Conservation (phyloP, 2,888 invertebrate species). For the Tholera decimalis region DNA sequence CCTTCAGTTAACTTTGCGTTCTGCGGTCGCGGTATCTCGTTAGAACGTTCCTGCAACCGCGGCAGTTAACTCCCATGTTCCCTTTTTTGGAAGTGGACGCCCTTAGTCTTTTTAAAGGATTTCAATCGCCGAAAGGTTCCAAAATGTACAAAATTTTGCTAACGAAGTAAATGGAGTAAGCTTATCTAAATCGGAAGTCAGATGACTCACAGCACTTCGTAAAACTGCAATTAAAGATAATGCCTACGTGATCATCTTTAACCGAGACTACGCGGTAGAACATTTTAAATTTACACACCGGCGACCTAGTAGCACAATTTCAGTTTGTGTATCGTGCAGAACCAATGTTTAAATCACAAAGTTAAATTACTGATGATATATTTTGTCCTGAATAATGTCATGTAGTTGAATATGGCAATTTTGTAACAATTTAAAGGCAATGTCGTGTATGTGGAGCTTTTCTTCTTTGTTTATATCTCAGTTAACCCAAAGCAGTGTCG, state of each 20-base stretch:
- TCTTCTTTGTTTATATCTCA: conserved; percentile 23
- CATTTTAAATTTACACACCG: conserved; percentile 49
- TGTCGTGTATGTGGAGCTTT: conserved; percentile 7
- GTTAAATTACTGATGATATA: conserved; percentile 53
- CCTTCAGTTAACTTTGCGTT: too few species aligned
- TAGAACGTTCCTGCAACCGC: too few species aligned
- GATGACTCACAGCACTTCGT: conserved; percentile 1
- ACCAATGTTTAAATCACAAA: conserved; percentile 47
- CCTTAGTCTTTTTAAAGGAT: neutral
- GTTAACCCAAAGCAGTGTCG: conserved; percentile 2
- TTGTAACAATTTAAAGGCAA: conserved; percentile 28
- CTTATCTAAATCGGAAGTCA: neutral
- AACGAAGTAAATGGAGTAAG: neutral
- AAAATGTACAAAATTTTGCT: neutral
- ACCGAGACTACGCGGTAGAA: conserved; percentile 20
- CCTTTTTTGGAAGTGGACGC: neutral
- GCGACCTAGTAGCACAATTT: conserved; percentile 62
- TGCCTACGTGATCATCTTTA: conserved; percentile 30
- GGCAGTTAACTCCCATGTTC: too few species aligned
- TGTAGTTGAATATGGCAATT: conserved; percentile 34
- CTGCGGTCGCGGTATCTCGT: too few species aligned
- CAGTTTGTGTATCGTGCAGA: conserved; percentile 44
- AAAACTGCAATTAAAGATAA: conserved; percentile 23
- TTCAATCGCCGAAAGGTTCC: neutral
- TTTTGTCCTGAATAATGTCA: conserved; percentile 40